Base-by-base conservation (phyloP, 2,888 invertebrate species). In the Ophioninae sp. region DNA sequence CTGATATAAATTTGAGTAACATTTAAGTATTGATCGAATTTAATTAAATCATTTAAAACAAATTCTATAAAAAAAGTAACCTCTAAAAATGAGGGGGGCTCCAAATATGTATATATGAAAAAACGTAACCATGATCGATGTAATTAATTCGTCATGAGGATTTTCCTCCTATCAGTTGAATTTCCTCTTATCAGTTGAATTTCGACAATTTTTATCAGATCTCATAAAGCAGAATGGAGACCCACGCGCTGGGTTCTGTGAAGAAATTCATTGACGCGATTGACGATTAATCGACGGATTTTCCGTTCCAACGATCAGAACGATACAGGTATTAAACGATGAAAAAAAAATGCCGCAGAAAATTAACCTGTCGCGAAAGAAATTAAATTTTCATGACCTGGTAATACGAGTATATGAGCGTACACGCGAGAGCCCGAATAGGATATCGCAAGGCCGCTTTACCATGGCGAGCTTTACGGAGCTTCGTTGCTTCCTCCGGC, bases 401-500 rank as follows among this genome's bases (percentile, higher is more conserved):
- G 65, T 37, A 37, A 39, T 39, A 10, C 65, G 37, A 23, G 65
- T 65, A 17, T 39, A 65, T 65, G 65, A 39, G 7, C 10, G 20
- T 8, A 50, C 17, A 50, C 17, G 6, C 13, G 50, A 50, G 8
- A 59, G 21, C 7, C 7, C 8, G 61, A 37, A 7, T 8, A 17
- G 17, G 23, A 76, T 65, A 76, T 67, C 39, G 5, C 21, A 23
- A 0, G 59, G 44, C 30, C 6, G 39, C 59, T 67, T 67, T 23
- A 23, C 41, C 41, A 21, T 13, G 39, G n/a, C 50, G 20, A 13
- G 68, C 69, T 69, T 65, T 56, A 20, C 39, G 39, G n/a, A 67
- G 87, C 89, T 87, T 88, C 86, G 87, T 88, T 85, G 86, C 85
- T 8, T 41, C 67, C 37, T 21, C 41, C 20, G 23, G 41, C 21